A percentile compares a stretch with the other conserved stretches of the same genome.
Evolutionary conservation across 2,113 vertebrate genomes (phyloP).

Genomic region (Bubo blakistoni): DNA sequence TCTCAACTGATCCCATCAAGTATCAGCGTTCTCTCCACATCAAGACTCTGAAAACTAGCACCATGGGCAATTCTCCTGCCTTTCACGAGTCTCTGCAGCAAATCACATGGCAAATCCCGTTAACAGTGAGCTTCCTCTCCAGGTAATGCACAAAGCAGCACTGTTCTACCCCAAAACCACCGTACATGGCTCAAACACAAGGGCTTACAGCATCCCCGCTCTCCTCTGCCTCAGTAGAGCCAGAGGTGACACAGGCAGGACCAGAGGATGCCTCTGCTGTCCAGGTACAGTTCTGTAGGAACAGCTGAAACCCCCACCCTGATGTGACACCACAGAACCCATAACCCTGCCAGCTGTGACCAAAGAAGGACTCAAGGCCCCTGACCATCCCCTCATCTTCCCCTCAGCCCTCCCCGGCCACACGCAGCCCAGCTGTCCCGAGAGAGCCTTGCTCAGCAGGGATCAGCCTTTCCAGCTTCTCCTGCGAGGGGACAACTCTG

Average conservation of each 20-base stretch:
- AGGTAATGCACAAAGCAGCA: background rate
- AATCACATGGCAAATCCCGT: background rate
- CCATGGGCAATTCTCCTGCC: background rate
- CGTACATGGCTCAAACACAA: accelerated
- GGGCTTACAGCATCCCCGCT: accelerated
- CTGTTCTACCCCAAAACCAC: background rate
- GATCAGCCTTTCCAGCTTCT: background rate
- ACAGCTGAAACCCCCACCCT: background rate
- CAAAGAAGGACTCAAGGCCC: background rate
- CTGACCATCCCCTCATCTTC: background rate
- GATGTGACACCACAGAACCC: background rate
- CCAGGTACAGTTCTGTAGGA: background rate
- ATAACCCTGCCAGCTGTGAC: background rate
- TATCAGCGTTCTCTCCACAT: background rate
- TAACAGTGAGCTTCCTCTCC: background rate
- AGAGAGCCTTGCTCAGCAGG: background rate
- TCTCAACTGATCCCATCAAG: background rate
- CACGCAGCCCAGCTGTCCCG: too few relatives aligned
- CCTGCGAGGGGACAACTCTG: background rate
- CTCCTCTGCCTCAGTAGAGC: background rate
- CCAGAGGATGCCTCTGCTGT: background rate
- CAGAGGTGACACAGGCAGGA: too few relatives aligned
- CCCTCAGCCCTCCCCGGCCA: background rate
- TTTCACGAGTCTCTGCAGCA: background rate
- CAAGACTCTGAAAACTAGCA: background rate